Base-by-base conservation (phyloP, 2,888 invertebrate genomes). In the Thecophora atra region DNA sequence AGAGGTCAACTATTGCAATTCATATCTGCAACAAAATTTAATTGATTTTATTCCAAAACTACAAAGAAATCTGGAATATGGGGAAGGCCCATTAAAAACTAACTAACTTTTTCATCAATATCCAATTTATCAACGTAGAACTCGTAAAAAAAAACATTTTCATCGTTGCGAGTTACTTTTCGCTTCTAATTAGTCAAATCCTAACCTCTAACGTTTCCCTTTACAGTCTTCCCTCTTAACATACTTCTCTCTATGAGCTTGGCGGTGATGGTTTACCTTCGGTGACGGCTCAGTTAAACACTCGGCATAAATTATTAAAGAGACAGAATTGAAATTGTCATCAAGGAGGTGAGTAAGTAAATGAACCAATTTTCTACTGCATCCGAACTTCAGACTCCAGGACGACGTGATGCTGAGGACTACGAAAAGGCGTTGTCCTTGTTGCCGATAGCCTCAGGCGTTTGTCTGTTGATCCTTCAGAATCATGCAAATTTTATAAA, bases 261-360 rank as follows among this genome's bases (percentile, higher is more conserved):
- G n/a, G n/a, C n/a, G n/a, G n/a, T n/a, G n/a, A n/a, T 54, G 54
- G 8, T 54, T 26, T 54, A n/a, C 30, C 28, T 54, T 54, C 30
- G 30, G 54, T 54, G 37, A 54, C 30, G 54, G 54, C n/a, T n/a
- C n/a, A 54, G 30, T 67, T 67, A 54, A 67, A 24, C 67, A 54
- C 54, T 67, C 21, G 26, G 30, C 37, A 54, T 67, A 67, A 67
- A 67, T 67, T 67, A 67, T 67, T 67, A 54, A 67, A 54, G 26
- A 37, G 66, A 66, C 7, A 37, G 52, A 64, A 64, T 47, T 47
- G 64, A 64, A 64, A 64, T 44, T 24, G 47, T 26, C 63, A 37
- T 21, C 44, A 24, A 58, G 58, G 28, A 21, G 58, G 58, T 24
- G 47, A 64, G 64, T 47, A 26, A 64, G 64, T 26, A 47, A 64